Base-by-base conservation (phyloP, 2,797 vertebrate species). In the Labroides dimidiatus region DNA sequence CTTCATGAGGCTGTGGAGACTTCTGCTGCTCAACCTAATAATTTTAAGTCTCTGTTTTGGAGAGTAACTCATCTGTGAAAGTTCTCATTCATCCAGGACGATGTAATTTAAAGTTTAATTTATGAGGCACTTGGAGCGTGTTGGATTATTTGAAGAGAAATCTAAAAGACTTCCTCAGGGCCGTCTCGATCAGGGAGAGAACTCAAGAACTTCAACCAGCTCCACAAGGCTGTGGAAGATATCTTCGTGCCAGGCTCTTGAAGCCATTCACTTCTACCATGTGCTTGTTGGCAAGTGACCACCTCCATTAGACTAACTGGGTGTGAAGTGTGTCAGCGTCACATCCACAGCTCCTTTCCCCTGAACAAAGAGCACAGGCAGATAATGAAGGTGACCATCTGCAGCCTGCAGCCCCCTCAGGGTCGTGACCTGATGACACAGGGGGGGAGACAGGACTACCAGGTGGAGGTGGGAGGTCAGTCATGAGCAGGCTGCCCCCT, bases 391-490 rank as follows among this genome's bases (percentile, higher is more conserved):
- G 49, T 69, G 72, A 82, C 78, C 84, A 91, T 86, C 84, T 92
- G 87, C 13, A 73, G 77, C 72, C 68, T 87, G 82, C 74, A 80
- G 81, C 79, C 79, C 86, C 80, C 80, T 70, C 57, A 27, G 80
- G 91, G 90, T 80, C 78, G 9, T 61, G 79, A 91, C 87, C 92
- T 87, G 76, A 84, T 81, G 87, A 85, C 84, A 61, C 2, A 5
- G 39, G 4, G 21, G 48, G 49, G 55, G 66, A 66, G 66, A 53
- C 57, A 60, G 20, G 42, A 67, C 71, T 73, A 91, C 89, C 91
- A 94, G 94, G 93, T 95, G 93, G 85, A 92, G 61, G 48, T 90
- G 90, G 87, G 86, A 89, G 89, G 85, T 48, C 83, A 68, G 72
- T 64, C 55, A 80, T 62, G 72, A 71, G 71, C 42, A 89, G 88